Conservation (phyloP, 2,113 vertebrate species). For the Mobula birostris region DNA sequence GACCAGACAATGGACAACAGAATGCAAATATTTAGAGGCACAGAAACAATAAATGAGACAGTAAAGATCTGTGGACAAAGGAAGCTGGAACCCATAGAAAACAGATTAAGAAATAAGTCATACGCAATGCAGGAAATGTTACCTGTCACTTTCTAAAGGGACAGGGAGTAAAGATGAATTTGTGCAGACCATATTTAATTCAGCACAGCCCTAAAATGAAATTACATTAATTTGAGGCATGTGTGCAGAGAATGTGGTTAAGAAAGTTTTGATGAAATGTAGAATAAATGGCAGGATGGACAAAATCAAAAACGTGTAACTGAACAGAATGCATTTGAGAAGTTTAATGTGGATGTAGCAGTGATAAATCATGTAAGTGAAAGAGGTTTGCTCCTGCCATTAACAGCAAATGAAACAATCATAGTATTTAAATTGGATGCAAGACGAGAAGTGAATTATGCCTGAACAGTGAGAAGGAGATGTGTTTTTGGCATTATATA, state of each 20-base stretch:
- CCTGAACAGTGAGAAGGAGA: not conserved
- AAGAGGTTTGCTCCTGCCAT: constrained; percentile 16
- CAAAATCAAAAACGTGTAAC: not conserved
- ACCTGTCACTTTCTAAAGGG: not conserved
- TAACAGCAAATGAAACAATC: constrained; percentile 30
- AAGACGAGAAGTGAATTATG: constrained; percentile 22
- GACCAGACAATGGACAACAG: not conserved
- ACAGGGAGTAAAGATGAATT: not conserved
- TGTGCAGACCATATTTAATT: not conserved
- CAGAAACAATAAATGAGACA: not conserved
- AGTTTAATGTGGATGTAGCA: not conserved
- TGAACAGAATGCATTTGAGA: not conserved
- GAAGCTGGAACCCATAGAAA: not conserved
- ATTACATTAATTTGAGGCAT: no score
- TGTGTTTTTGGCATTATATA: not conserved
- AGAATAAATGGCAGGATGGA: not conserved
- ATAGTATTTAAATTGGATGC: constrained; percentile 31
- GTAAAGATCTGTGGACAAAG: not conserved
- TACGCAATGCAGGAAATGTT: not conserved
- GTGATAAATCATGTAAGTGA: constrained; percentile 22
- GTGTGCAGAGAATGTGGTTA: not conserved
- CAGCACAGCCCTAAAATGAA: not conserved
- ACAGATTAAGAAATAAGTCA: not conserved
- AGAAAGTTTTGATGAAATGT: not conserved
- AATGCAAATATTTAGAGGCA: not conserved